phyloP scores from a whole-genome alignment of 2,888 invertebrate species.

The Morpho achilles region DNA sequence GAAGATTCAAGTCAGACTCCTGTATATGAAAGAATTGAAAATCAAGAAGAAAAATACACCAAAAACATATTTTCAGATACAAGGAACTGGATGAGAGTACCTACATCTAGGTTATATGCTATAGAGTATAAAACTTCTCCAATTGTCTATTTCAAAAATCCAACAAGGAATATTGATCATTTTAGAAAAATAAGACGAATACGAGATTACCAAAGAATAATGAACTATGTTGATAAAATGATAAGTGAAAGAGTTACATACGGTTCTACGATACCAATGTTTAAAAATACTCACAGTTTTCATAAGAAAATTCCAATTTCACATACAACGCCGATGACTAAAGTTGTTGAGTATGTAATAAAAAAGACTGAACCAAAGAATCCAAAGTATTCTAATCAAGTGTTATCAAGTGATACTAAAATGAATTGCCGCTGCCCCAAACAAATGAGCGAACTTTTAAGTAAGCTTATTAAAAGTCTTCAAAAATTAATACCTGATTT shows the following conservation, averaged over 20 bases:
- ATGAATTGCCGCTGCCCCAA: slow-evolving; percentile 44
- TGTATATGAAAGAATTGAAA: slow-evolving; percentile 32
- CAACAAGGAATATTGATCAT: slow-evolving; percentile 54
- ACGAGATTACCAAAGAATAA: slow-evolving; percentile 55
- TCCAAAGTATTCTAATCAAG: slow-evolving; percentile 6
- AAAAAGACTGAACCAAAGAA: not conserved
- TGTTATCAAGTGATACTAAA: slow-evolving; percentile 14
- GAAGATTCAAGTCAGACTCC: slow-evolving; percentile 42
- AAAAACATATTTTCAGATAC: slow-evolving; percentile 43
- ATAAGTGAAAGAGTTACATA: slow-evolving; percentile 44
- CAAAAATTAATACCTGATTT: slow-evolving; percentile 39
- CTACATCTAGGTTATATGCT: slow-evolving; percentile 41
- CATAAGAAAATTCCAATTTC: slow-evolving; percentile 24
- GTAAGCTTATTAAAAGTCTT: slow-evolving; percentile 40
- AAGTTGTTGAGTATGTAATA: slow-evolving; percentile 5
- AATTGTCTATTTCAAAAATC: slow-evolving; percentile 42
- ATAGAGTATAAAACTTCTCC: slow-evolving; percentile 54
- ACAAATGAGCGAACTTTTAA: slow-evolving; percentile 36
- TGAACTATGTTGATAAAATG: slow-evolving; percentile 61
- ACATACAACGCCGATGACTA: slow-evolving; percentile 21
- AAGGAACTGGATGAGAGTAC: slow-evolving; percentile 44
- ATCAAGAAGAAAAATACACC: slow-evolving; percentile 39
- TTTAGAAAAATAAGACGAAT: slow-evolving; percentile 56
- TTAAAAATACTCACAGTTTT: slow-evolving; percentile 26
- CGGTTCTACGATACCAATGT: slow-evolving; percentile 35